Evolutionary conservation across 2,113 vertebrate species (phyloP), one percentile per base, ranked within the genome.

Genomic region (Apteryx owenii): DNA sequence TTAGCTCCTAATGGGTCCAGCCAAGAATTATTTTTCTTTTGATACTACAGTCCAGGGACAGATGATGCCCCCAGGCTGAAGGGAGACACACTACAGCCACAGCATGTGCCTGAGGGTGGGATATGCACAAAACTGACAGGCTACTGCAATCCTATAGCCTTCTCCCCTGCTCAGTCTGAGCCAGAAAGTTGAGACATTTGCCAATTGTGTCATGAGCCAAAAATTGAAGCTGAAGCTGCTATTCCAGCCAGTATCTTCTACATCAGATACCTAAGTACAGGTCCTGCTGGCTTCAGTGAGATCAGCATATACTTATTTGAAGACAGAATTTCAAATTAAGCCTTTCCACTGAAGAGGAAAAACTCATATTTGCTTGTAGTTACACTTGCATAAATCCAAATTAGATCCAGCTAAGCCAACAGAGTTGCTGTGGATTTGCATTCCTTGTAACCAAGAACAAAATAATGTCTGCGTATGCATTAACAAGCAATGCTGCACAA

Each of bases 301-400:
- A 9, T 61, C 78, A 62, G 38, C 0, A 0, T 14, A 7, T 50
- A 56, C 83, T 66, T 26, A 21, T 60, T 1, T 68, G 65, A 60
- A 50, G 40, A 23, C 0, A 73, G 48, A 85, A 65, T 48, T 76
- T 66, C 53, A 44, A 56, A 5, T 60, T 81, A 78, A 85, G 48
- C 40, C 75, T 83, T 89, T 85, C 66, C 17, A 4, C 42, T 1
- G 0, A 3, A 81, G 72, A 38, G 0, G 1, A 81, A 38, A 56
- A 68, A 50, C 1, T 1, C 17, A 9, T 58, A 50, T 72, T 85
- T 87, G 21, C 73, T 58, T 56, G 58, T 84, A 65, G 21, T 85
- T 91, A 62, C 44, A 48, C 13, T 82, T 93, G 2, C 44, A 72
- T 65, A 95, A 89, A 91, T 85, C 81, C 90, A 82, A 84, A 77